Conservation (phyloP, 2,888 invertebrate species). For the Eudemis profundana region DNA sequence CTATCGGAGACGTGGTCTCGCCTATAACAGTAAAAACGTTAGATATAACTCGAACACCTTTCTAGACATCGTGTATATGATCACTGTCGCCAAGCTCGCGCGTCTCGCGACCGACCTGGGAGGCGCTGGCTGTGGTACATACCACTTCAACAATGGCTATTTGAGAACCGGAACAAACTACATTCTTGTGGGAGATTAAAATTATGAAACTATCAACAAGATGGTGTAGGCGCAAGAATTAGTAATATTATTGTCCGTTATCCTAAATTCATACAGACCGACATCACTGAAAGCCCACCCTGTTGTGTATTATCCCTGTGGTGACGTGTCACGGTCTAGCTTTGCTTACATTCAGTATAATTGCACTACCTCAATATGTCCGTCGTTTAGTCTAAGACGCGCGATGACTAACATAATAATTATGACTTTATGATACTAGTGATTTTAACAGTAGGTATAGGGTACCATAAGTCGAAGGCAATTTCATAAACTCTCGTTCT, state of each 20-base stretch:
- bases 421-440: slow-evolving; percentile 51
- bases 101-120: slow-evolving; percentile 25
- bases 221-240: slow-evolving; percentile 61
- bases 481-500: slow-evolving; percentile 51
- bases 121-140: slow-evolving; percentile 6
- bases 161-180: slow-evolving; percentile 23
- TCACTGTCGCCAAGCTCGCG: slow-evolving; percentile 48
- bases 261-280: slow-evolving; percentile 76
- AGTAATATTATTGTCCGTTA: slow-evolving; percentile 81
- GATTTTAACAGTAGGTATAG: slow-evolving; percentile 51
- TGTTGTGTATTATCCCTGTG: slow-evolving; percentile 69
- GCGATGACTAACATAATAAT: slow-evolving; percentile 49
- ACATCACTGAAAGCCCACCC: slow-evolving; percentile 61
- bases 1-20: slow-evolving; percentile 81
- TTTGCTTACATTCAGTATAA: slow-evolving; percentile 51
- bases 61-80: slow-evolving; percentile 51
- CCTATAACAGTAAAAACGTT: slow-evolving; percentile 77
- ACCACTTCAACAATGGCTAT: slow-evolving; percentile 7
- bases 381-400: slow-evolving; percentile 45
- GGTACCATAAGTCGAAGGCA: slow-evolving; percentile 57
- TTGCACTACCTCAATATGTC: slow-evolving; percentile 52
- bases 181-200: slow-evolving; percentile 6
- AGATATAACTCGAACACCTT: slow-evolving; percentile 67
- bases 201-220: slow-evolving; percentile 48
- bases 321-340: slow-evolving; percentile 47